Evolutionary conservation across 2,888 invertebrate genomes (phyloP), one percentile per base, ranked within the genome.

Genomic region (Geophilus truncorum): DNA sequence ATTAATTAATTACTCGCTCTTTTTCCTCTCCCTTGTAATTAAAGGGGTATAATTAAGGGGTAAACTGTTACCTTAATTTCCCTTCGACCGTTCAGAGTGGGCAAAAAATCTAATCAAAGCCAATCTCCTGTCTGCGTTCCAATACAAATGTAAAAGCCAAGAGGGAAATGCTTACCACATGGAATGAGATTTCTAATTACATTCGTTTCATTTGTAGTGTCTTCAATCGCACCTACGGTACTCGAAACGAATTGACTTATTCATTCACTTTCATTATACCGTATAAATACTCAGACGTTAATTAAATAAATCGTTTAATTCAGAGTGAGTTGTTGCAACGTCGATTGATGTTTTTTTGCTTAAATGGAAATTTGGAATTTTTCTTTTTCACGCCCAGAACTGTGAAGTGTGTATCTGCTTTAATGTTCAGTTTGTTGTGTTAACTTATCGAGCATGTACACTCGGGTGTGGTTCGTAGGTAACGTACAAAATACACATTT

Each of bases 111-210:
- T 62, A 62, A 62, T 62, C 62, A 62, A 62, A 15, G 6, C 25
- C 62, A 62, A 62, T 23, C 23, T 62, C 15, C 9, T 62, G 6
- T 23, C 6, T 62, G 5, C 62, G 23, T 25, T 15, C 25, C 62
- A 23, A 62, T 62, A 62, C 62, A 62, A 23, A 62, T 62, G 62
- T 62, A 62, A 62, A n/a, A 62, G 62, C 23, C 23, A 62, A 25
- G 45, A 45, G 36, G 36, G 15, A 36, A 18, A n/a, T 57, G 57
- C 57, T 57, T 21, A 57, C 57, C 10, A 7, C 57, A 21, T 21
- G n/a, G 18, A 57, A 57, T 57, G 57, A 62, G 62, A 62, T 62
- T 62, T 25, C 62, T 62, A 62, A 62, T 62, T 62, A 62, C 62
- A 62, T 62, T 62, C 21, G 62, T 62, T 45, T 62, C 62, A 23